A percentile compares a stretch with the other conserved stretches of the same genome.
These are phyloP conservation scores for Muraenolepis orangiensis DNA, from an alignment of 2,797 vertebrate species.

Conservation along the genomic window DNA sequence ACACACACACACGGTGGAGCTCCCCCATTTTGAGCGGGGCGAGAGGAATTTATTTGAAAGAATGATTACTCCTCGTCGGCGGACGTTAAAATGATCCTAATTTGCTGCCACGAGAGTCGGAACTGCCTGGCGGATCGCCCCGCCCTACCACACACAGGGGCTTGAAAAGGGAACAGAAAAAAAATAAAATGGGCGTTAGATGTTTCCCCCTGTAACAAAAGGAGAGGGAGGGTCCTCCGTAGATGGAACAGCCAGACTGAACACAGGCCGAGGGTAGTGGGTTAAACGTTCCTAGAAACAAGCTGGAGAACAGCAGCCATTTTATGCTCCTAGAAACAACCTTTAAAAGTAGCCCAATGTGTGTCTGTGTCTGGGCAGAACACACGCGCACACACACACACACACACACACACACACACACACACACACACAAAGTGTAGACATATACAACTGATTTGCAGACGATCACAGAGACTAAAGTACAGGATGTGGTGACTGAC, in stretches of 20 bases:
- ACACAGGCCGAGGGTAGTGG: neutral
- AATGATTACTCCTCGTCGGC: slow-evolving; percentile 56
- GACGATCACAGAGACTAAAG: slow-evolving; percentile 58
- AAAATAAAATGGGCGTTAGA: slow-evolving; percentile 63
- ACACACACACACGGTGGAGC: slow-evolving; percentile 17
- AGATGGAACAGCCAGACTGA: slow-evolving; percentile 6
- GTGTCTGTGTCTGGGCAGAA: neutral
- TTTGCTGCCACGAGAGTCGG: slow-evolving; percentile 49
- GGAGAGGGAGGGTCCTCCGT: slow-evolving; percentile 32
- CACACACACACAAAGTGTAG: slow-evolving; percentile 11
- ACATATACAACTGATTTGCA: slow-evolving; percentile 27
- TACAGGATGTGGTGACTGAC: slow-evolving; percentile 82
- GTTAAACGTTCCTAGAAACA: slow-evolving; percentile 4
- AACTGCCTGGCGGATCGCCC: slow-evolving; percentile 53
- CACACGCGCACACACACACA: neutral
- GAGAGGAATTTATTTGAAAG: slow-evolving; percentile 30
- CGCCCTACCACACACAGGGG: slow-evolving; percentile 54
- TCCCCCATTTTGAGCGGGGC: slow-evolving; percentile 21
- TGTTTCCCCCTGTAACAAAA: slow-evolving; percentile 50
- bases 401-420: slow-evolving; percentile 10
- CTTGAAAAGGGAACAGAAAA: slow-evolving; percentile 51
- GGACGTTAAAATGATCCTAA: slow-evolving; percentile 55
- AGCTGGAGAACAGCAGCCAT: slow-evolving; percentile 23
- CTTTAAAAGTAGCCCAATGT: neutral
- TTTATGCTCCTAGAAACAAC: slow-evolving; percentile 19